Percentiles rank a stretch among this genome's conserved stretches.
Evolutionary conservation across 2,113 vertebrate genomes (phyloP).

Genomic region (crab-eating macaque (Macaca fascicularis)): DNA sequence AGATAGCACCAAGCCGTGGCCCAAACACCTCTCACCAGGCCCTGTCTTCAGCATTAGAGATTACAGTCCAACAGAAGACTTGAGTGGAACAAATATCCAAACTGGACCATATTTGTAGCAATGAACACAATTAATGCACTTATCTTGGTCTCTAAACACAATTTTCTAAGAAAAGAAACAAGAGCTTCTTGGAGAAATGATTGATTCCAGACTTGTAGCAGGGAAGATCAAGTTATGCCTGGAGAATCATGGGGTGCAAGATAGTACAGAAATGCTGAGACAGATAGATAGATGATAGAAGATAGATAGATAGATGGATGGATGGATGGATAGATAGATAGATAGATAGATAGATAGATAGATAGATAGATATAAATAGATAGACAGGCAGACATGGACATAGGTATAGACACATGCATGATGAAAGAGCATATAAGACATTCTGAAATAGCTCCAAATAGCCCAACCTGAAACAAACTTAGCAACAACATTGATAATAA

Average conservation of each 20-base stretch:
- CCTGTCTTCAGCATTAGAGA: no score
- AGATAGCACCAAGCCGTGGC: no score
- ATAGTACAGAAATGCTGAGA: not conserved
- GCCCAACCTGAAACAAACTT: not conserved
- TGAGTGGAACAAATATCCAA: no score
- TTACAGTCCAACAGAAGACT: no score
- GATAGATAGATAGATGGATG: no score
- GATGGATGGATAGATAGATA: no score
- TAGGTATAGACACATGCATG: not conserved
- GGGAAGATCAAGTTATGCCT: not conserved
- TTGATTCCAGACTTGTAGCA: not conserved
- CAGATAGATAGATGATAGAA: not conserved
- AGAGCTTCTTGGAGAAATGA: not conserved
- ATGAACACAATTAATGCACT: not conserved
- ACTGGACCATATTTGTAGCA: not conserved
- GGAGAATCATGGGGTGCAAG: not conserved
- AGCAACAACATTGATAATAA: not conserved
- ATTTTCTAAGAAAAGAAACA: not conserved
- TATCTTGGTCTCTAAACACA: not conserved
- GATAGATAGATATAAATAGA: not conserved
- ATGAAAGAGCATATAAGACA: not conserved
- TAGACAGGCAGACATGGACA: not conserved
- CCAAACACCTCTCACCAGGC: no score
- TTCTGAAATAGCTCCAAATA: not conserved
- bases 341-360: not conserved